These are phyloP conservation scores for Drosophila ficusphila DNA, from an alignment of 1,140 invertebrate genomes.

Conservation along the genomic window DNA sequence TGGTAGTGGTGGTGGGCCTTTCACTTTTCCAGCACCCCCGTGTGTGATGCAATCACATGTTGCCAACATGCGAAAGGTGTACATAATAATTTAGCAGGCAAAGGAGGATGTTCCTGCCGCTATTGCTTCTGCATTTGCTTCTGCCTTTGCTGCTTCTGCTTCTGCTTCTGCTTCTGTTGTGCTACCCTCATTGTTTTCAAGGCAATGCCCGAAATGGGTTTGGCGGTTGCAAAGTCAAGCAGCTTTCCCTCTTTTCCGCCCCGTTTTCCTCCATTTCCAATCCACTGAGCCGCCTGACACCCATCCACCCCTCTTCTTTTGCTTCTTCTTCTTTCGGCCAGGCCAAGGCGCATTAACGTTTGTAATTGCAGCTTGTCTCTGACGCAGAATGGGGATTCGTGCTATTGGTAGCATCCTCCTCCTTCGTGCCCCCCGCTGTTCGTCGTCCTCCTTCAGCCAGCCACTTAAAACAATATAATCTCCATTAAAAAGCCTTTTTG, in stretches of 20 bases:
- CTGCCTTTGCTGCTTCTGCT: neutral
- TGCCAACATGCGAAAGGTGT: slow-evolving; percentile 78
- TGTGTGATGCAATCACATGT: slow-evolving; percentile 75
- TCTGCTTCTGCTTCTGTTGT: neutral
- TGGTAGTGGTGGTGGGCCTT: slow-evolving; percentile 30
- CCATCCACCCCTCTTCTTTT: neutral
- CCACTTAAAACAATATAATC: slow-evolving; percentile 83
- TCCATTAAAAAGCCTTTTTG: slow-evolving; percentile 82
- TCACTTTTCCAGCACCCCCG: slow-evolving; percentile 54
- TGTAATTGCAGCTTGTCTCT: slow-evolving; percentile 78
- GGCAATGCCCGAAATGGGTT: slow-evolving; percentile 62
- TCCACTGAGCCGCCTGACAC: neutral
- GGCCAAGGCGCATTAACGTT: slow-evolving; percentile 72
- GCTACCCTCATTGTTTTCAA: slow-evolving; percentile 46
- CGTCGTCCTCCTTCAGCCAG: slow-evolving; percentile 37
- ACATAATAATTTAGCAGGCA: slow-evolving; percentile 69
- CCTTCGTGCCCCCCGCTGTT: slow-evolving; percentile 2
- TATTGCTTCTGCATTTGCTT: neutral
- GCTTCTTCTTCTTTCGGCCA: neutral
- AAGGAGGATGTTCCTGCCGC: slow-evolving; percentile 14
- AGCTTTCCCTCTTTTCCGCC: slow-evolving; percentile 1
- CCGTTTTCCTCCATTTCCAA: neutral
- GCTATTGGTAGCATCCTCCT: neutral
- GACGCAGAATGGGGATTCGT: slow-evolving; percentile 35
- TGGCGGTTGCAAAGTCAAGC: slow-evolving; percentile 78